Percentiles rank a stretch among this genome's conserved stretches.
Evolutionary conservation across 1,140 invertebrate species (phyloP).

Genomic region (Nautilus pompilius): DNA sequence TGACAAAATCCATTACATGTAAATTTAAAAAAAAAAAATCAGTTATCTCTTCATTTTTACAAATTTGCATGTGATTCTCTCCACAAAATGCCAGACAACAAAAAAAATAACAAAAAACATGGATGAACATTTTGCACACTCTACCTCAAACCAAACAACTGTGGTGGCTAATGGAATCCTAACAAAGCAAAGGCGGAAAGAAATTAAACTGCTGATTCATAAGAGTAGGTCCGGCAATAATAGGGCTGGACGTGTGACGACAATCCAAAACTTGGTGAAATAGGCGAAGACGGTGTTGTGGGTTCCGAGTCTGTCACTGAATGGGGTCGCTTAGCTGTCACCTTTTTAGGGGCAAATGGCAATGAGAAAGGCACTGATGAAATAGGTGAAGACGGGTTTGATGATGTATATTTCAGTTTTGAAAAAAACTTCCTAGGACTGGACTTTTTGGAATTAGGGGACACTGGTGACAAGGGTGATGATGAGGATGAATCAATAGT

Average conservation of each 20-base stretch:
- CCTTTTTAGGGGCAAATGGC: background rate
- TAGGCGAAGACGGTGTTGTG: conserved; percentile 14
- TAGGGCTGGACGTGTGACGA: background rate
- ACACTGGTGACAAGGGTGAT: conserved; percentile 1
- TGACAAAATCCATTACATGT: too few species aligned
- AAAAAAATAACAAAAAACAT: too few species aligned
- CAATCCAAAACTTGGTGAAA: conserved; percentile 15
- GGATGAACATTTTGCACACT: too few species aligned
- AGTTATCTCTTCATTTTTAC: too few species aligned
- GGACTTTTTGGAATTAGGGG: conserved; percentile 21
- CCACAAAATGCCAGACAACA: too few species aligned
- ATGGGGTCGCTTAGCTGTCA: conserved; percentile 4
- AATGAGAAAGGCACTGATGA: conserved; percentile 5
- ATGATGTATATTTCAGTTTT: conserved; percentile 18
- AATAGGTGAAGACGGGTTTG: conserved; percentile 10
- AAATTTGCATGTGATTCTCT: too few species aligned
- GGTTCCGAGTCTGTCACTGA: conserved; percentile 6
- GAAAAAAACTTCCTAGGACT: conserved; percentile 23
- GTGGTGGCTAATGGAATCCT: too few species aligned
- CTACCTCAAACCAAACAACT: too few species aligned
- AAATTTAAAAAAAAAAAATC: too few species aligned
- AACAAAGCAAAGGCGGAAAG: background rate
- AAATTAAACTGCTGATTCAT: background rate
- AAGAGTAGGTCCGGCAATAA: background rate
- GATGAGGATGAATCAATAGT: background rate